Evolutionary conservation across 2,888 invertebrate genomes (phyloP).

Genomic region (Hesperia comma): DNA sequence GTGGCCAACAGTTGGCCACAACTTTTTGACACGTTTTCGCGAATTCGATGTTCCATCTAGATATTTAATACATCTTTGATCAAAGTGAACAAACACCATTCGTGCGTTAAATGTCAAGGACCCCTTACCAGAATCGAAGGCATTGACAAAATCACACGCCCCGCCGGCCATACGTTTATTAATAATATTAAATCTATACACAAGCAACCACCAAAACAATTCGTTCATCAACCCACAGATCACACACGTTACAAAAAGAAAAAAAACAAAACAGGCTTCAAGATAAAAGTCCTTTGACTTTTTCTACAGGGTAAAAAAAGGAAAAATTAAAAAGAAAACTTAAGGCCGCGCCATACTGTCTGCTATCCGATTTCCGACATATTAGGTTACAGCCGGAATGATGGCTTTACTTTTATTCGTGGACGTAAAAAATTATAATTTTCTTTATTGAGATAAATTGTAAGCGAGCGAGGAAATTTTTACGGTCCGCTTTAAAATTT

Average conservation of each 20-base stretch:
- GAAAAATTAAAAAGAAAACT: slow-evolving; percentile 72
- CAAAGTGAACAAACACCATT: slow-evolving; percentile 2
- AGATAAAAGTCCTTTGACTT: slow-evolving; percentile 72
- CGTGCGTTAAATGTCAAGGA: slow-evolving; percentile 20
- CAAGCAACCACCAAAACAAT: slow-evolving; percentile 62
- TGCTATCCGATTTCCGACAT: slow-evolving; percentile 81
- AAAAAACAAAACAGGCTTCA: slow-evolving; percentile 58
- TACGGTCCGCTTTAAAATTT: slow-evolving; percentile 42
- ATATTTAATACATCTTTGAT: too few relatives aligned
- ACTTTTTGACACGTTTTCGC: too few relatives aligned
- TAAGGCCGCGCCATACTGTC: slow-evolving; percentile 82
- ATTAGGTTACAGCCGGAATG: slow-evolving; percentile 72
- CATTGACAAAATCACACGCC: slow-evolving; percentile 51
- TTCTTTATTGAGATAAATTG: slow-evolving; percentile 73
- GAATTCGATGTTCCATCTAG: too few relatives aligned
- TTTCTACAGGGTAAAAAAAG: slow-evolving; percentile 64
- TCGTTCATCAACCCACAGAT: slow-evolving; percentile 65
- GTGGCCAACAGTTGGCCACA: too few relatives aligned
- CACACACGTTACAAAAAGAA: slow-evolving; percentile 72
- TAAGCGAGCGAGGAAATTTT: slow-evolving; percentile 52
- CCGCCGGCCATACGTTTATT: slow-evolving; percentile 45
- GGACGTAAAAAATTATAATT: slow-evolving; percentile 67
- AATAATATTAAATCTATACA: slow-evolving; percentile 45
- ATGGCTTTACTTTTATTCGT: slow-evolving; percentile 68
- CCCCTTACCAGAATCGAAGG: slow-evolving; percentile 17